These are phyloP conservation scores for Sesia apiformis DNA, from an alignment of 2,888 invertebrate species.

Conservation along the genomic window DNA sequence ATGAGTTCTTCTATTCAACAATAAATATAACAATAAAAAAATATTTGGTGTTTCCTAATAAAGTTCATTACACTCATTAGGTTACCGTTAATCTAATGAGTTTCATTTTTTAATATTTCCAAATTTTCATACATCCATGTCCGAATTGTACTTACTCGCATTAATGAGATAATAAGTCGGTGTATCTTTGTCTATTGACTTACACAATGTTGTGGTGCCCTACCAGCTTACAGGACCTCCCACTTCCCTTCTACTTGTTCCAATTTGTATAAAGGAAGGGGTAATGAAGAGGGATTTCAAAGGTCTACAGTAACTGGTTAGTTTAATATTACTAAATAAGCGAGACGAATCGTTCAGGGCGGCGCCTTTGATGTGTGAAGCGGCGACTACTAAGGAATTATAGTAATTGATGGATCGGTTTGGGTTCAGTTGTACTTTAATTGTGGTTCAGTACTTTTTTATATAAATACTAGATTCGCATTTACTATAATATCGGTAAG, in stretches of 20 bases:
- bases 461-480: background rate
- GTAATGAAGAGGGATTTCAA: background rate
- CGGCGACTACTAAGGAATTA: constrained; percentile 42
- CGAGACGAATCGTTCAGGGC: constrained; percentile 66
- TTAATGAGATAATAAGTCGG: constrained; percentile 59
- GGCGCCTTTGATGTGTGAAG: constrained; percentile 52
- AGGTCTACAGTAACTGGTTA: constrained; percentile 30
- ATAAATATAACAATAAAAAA: too few species aligned
- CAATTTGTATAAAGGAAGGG: too few species aligned
- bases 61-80: too few species aligned
- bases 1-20: too few species aligned
- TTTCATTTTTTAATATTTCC: too few species aligned
- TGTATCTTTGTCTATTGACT: constrained; percentile 60
- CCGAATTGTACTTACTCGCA: constrained; percentile 18
- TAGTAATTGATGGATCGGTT: constrained; percentile 41
- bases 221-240: constrained; percentile 19
- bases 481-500: too few species aligned
- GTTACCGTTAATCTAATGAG: too few species aligned
- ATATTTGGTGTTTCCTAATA: too few species aligned
- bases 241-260: background rate
- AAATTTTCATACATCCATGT: background rate
- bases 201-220: constrained; percentile 18
- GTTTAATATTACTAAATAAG: constrained; percentile 54
- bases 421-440: constrained; percentile 20
- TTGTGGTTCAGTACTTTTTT: constrained; percentile 18